Evolutionary conservation across 2,113 vertebrate genomes (phyloP).

Genomic region (Phrynosoma platyrhinos): DNA sequence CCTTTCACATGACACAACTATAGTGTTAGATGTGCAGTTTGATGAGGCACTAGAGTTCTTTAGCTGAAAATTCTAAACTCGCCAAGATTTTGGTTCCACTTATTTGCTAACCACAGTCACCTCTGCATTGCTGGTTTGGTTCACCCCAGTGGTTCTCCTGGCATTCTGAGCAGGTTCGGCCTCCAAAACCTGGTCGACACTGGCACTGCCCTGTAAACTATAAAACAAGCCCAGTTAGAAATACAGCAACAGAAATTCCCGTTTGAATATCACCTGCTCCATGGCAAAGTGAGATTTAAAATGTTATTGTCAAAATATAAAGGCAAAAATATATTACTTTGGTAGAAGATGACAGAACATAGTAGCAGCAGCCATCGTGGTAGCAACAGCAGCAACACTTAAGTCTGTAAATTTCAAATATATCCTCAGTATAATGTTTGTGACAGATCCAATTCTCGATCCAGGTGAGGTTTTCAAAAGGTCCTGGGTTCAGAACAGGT

Average conservation of each 20-base stretch:
- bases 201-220: conserved; percentile 96
- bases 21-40: too few relatives aligned
- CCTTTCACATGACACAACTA: too few relatives aligned
- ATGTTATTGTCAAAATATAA: background rate
- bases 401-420: background rate
- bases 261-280: too few relatives aligned
- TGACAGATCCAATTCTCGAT: too few relatives aligned
- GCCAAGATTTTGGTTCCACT: too few relatives aligned
- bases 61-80: too few relatives aligned
- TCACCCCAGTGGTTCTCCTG: conserved; percentile 96
- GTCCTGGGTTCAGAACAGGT: too few relatives aligned
- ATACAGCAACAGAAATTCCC: background rate
- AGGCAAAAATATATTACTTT: background rate
- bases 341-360: background rate
- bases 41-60: too few relatives aligned
- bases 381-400: background rate
- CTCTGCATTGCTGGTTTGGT: conserved; percentile 87
- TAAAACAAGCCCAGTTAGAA: background rate
- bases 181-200: conserved; percentile 92
- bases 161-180: conserved; percentile 89
- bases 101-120: conserved; percentile 69
- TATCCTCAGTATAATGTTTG: background rate
- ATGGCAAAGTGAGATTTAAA: background rate
- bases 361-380: too few relatives aligned
- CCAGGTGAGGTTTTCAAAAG: too few relatives aligned